Base-by-base conservation (phyloP, 2,888 invertebrate species). In the Drosophila nigricruria region DNA sequence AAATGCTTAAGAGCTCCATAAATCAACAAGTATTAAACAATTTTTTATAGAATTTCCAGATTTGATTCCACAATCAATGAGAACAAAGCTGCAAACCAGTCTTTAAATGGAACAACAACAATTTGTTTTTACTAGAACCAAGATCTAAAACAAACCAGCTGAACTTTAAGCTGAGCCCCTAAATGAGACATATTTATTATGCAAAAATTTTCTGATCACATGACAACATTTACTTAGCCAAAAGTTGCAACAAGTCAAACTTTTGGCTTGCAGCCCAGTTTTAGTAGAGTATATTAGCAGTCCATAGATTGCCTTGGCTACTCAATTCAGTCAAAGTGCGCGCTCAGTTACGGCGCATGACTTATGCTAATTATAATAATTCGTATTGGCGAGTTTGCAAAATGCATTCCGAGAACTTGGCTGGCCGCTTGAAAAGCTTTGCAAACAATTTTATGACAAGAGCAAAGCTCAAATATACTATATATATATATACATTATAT, bases 311-410 rank as follows among this genome's bases (percentile, higher is more conserved):
- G 25, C 16, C 12, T 18, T 1, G 10, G 36, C 30, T 38, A 50
- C 2, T 20, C 49, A 12, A 30, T 30, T 16, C 16, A 40, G 42
- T 23, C 30, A 42, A 54, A 40, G 12, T 10, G 16, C 43, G 25
- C 20, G 34, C 23, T 42, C 23, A n/a, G 34, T 8, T 50, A 38
- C 43, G 36, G 52, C 65, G 42, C 66, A 64, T 20, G 45, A 50
- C 34, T 54, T 60, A 77, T 77, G 77, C 60, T 64, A 77, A 73
- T 77, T 77, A 38, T 12, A 61, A 47, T 38, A 18, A 52, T 63
- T 38, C 50, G 23, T 45, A 53, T 43, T 50, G 42, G 32, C 23
- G 49, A 43, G 56, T 30, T 43, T 18, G 45, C 23, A 16, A 62
- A 43, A 40, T 57, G 59, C 43, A 57, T 74, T 68, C 65, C 10